phyloP scores from a whole-genome alignment of 2,888 invertebrate genomes.

The Malachius bipustulatus region DNA sequence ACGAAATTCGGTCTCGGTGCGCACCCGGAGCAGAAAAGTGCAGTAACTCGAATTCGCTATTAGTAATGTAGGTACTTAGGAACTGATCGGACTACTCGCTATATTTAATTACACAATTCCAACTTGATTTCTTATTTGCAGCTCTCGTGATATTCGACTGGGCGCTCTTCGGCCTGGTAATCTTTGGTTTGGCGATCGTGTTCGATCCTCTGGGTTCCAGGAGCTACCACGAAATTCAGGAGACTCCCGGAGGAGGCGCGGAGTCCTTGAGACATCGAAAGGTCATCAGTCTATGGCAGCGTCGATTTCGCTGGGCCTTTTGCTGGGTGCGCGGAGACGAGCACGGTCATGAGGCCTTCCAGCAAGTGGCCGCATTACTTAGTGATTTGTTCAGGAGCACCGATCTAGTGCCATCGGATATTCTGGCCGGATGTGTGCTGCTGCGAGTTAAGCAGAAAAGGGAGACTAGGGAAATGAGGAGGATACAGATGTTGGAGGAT shows the following conservation, averaged over 20 bases:
- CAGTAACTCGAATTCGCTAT: too few relatives aligned
- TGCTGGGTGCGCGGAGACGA: slow-evolving; percentile 60
- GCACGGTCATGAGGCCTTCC: slow-evolving; percentile 65
- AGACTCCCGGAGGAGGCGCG: slow-evolving; percentile 44
- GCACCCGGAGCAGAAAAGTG: too few relatives aligned
- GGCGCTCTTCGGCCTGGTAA: slow-evolving; percentile 60
- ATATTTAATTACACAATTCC: too few relatives aligned
- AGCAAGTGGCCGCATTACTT: slow-evolving; percentile 65
- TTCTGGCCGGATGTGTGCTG: slow-evolving; percentile 78
- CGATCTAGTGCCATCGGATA: slow-evolving; percentile 79
- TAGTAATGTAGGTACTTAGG: too few relatives aligned
- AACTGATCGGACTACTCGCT: too few relatives aligned
- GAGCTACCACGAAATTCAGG: slow-evolving; percentile 48
- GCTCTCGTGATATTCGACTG: slow-evolving; percentile 72
- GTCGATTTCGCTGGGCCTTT: slow-evolving; percentile 63
- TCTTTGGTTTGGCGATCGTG: slow-evolving; percentile 64
- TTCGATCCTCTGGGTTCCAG: slow-evolving; percentile 71
- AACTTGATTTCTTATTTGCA: slow-evolving; percentile 34
- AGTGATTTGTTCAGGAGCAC: slow-evolving; percentile 72
- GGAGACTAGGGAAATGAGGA: slow-evolving; percentile 57
- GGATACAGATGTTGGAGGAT: slow-evolving; percentile 51
- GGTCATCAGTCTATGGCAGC: slow-evolving; percentile 60
- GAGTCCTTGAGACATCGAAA: slow-evolving; percentile 57
- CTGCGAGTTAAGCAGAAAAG: slow-evolving; percentile 64
- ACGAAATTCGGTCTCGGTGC: too few relatives aligned